Conservation (phyloP, 1,140 invertebrate genomes). For the Mizuhopecten yessoensis region DNA sequence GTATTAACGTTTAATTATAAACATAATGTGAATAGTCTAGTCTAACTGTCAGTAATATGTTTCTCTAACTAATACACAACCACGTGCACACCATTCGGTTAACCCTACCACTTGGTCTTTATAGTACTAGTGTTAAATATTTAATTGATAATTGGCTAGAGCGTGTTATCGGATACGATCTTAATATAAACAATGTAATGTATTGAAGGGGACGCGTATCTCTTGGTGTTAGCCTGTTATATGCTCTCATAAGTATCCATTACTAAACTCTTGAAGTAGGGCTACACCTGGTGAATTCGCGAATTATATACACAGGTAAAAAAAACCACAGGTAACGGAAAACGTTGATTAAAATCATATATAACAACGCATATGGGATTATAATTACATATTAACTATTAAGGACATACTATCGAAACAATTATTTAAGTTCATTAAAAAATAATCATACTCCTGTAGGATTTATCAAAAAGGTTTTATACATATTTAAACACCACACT, state of each 20-base stretch:
- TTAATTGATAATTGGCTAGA: constrained; percentile 12
- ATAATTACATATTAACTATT: constrained; percentile 8
- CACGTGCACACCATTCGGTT: background rate
- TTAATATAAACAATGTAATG: background rate
- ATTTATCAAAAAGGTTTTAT: background rate
- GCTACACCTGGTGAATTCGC: constrained; percentile 11
- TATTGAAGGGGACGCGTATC: background rate
- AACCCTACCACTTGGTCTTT: constrained; percentile 18
- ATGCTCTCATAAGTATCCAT: constrained; percentile 30
- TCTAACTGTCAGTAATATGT: background rate
- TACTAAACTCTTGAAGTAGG: constrained; percentile 8
- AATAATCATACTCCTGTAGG: background rate
- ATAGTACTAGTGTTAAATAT: constrained; percentile 1
- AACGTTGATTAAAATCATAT: background rate
- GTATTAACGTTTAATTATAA: background rate
- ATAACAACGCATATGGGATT: background rate
- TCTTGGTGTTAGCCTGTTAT: constrained; percentile 32
- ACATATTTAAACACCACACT: background rate
- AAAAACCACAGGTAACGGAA: constrained; percentile 30
- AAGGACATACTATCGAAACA: background rate
- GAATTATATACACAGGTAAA: constrained; percentile 30
- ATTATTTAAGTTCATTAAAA: constrained; percentile 14
- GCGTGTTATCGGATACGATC: background rate
- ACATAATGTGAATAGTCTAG: background rate
- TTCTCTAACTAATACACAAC: background rate